Conservation (phyloP, 1,140 invertebrate species). For the Hetaerina americana region DNA sequence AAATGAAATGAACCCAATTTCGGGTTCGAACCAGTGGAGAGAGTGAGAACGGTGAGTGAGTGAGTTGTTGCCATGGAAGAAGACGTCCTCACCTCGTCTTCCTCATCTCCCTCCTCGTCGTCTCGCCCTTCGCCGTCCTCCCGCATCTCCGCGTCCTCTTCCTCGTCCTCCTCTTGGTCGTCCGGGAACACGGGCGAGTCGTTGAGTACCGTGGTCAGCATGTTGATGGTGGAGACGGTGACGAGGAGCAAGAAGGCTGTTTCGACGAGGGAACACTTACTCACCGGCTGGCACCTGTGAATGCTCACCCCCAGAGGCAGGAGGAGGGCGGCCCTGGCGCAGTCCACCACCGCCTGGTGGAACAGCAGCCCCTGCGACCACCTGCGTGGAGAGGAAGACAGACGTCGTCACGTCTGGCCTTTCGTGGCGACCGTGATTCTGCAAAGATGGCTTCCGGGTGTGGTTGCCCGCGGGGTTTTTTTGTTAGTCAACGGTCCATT, state of each 20-base stretch:
- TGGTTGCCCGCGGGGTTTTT: no score
- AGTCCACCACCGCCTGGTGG: slow-evolving; percentile 75
- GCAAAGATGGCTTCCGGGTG: no score
- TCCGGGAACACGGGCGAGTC: slow-evolving; percentile 73
- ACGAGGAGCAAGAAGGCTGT: slow-evolving; percentile 79
- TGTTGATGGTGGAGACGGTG: slow-evolving; percentile 80
- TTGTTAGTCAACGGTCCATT: no score
- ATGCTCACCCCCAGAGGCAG: slow-evolving; percentile 70
- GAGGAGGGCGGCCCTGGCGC: slow-evolving; percentile 63
- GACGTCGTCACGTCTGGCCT: neutral
- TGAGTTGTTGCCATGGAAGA: slow-evolving; percentile 42
- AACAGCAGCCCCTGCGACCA: slow-evolving; percentile 80
- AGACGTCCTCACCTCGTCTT: neutral
- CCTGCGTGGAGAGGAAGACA: slow-evolving; percentile 36
- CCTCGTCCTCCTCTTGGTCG: slow-evolving; percentile 18
- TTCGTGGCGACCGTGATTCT: no score
- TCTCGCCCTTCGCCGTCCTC: neutral
- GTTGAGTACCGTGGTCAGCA: slow-evolving; percentile 79
- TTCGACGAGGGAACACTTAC: slow-evolving; percentile 78
- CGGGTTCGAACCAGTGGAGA: no score
- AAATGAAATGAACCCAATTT: no score
- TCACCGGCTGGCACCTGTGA: slow-evolving; percentile 66
- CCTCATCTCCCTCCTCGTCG: neutral
- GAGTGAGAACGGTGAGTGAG: no score
- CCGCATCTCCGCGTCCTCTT: slow-evolving; percentile 3